Base-by-base conservation (phyloP, 2,797 vertebrate species). In the Semaprochilodus insignis region DNA sequence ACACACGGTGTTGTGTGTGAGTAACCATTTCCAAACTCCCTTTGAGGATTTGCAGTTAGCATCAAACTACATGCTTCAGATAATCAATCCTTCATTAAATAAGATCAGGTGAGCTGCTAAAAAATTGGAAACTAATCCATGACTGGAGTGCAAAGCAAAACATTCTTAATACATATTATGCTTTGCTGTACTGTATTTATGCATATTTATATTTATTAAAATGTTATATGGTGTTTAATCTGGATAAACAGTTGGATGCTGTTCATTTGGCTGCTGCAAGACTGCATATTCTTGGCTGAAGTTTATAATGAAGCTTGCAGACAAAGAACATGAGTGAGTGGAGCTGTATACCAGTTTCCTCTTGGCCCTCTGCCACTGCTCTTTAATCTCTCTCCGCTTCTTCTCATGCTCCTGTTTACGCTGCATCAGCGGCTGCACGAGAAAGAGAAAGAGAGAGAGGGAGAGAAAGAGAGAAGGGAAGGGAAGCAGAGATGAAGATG, bases 381-480 rank as follows among this genome's bases (percentile, higher is more conserved):
- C 98, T 88, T 99, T 99, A 90, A 99, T 94, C n/a, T 99, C 98
- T 89, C 99, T 97, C 23, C 97, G 93, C 59, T 93, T 96, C 81
- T 97, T 98, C 70, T 99, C 98, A 0, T 99, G 98, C 4, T 99
- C 98, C 27, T 96, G 93, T 27, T 96, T 95, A 16, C 97, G 94
- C 83, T 94, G 88, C 0, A 83, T 85, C 71, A 99, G 92, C 0
- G 97, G 97, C 98, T 99, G 90, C 6, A 54, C 3, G 4, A 55
- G 15, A 57, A 16, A 27, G n/a, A 25, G 11, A 63, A 19, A 57
- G 10, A 27, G 31, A 51, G 1, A 63, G 5, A 60, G 4, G 48
- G 2, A 78, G 16, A 67, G 23, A 17, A 7, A 40, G 13, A 63
- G 34, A 69, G 36, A n/a, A 19, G 31, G 21, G 19, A 36, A 3